phyloP scores from a whole-genome alignment of 2,113 vertebrate species.

The Stegostoma tigrinum region DNA sequence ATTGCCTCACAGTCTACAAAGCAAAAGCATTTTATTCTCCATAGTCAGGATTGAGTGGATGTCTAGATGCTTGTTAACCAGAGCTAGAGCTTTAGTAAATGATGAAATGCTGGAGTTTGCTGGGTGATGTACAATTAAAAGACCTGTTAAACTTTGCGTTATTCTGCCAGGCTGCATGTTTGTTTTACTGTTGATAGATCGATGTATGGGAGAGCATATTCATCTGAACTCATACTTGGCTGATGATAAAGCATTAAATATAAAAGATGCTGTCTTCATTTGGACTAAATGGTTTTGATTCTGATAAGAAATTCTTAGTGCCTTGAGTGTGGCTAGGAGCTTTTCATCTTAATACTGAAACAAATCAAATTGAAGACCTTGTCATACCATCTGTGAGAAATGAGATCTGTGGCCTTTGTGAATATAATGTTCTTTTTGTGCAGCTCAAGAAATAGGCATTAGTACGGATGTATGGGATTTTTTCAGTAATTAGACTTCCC shows the following conservation, averaged over 20 bases:
- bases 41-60: not conserved
- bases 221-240: not conserved
- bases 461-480: not conserved
- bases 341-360: not conserved
- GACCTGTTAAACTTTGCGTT: not conserved
- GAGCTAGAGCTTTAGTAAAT: not conserved
- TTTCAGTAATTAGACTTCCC: not conserved
- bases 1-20: not conserved
- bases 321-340: not conserved
- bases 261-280: not conserved
- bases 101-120: not conserved
- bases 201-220: not conserved
- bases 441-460: not conserved
- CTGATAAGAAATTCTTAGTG: not conserved
- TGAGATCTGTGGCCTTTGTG: not conserved
- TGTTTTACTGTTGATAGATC: not conserved
- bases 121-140: not conserved
- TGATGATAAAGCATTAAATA: not conserved
- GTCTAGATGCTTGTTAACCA: not conserved
- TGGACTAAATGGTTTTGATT: not conserved
- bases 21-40: not conserved
- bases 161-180: not conserved
- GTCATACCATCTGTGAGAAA: not conserved
- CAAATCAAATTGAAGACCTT: not conserved
- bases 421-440: not conserved